Conservation (phyloP, 2,797 vertebrate species). For the Selene dorsalis region DNA sequence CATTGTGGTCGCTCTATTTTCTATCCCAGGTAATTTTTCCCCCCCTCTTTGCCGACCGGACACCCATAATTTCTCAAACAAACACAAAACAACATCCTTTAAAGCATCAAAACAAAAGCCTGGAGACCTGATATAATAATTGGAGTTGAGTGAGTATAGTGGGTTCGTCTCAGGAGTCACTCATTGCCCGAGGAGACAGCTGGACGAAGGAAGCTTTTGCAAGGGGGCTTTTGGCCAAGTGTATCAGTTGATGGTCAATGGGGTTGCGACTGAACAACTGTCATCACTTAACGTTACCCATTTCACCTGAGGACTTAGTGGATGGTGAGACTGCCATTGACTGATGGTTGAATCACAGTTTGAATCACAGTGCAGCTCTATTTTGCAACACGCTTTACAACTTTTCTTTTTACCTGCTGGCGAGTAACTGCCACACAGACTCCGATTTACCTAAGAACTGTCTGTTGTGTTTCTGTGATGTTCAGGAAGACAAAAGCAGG, state of each 20-base stretch:
- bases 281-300: conserved; percentile 69
- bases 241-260: conserved; percentile 70
- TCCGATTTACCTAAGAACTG: conserved; percentile 40
- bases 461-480: conserved; percentile 35
- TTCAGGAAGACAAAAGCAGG: conserved; percentile 32
- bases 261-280: conserved; percentile 74
- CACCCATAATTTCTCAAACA: conserved; percentile 82
- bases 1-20: conserved; percentile 84
- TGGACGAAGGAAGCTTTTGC: conserved; percentile 49
- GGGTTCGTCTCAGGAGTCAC: conserved; percentile 73
- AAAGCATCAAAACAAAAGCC: conserved; percentile 79
- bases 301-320: conserved; percentile 54
- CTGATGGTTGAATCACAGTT: conserved; percentile 51
- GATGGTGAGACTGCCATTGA: conserved; percentile 48
- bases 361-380: conserved; percentile 52
- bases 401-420: conserved; percentile 5
- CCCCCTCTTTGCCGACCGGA: conserved; percentile 76
- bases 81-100: conserved; percentile 81
- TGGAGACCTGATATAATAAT: conserved; percentile 84
- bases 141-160: conserved; percentile 67
- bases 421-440: conserved; percentile 35
- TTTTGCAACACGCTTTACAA: conserved; percentile 48
- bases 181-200: conserved; percentile 78
- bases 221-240: conserved; percentile 57
- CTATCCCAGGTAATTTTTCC: conserved; percentile 69